Percentiles rank a stretch among this genome's conserved stretches.
Conservation (phyloP, 2,797 vertebrate species). For the Coracias cyanogaster region DNA sequence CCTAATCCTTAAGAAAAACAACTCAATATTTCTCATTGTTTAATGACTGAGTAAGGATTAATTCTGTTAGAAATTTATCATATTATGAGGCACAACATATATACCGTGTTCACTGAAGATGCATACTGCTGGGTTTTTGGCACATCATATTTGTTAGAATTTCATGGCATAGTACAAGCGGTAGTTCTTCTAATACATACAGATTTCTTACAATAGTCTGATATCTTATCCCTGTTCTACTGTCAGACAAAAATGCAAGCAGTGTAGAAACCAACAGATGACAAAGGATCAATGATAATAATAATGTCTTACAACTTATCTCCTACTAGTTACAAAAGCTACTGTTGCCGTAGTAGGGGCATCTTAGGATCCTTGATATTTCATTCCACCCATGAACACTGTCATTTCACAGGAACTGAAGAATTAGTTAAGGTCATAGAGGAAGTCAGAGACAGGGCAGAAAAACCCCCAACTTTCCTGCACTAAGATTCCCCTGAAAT, state of each 20-base stretch:
- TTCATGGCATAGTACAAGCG: background rate
- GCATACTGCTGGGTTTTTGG: background rate
- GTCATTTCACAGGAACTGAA: background rate
- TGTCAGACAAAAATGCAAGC: background rate
- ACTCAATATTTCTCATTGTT: slow-evolving; percentile 75
- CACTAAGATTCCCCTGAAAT: background rate
- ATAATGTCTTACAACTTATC: rapidly evolving
- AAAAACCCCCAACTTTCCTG: rapidly evolving
- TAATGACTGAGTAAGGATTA: slow-evolving; percentile 66
- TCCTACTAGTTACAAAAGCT: background rate
- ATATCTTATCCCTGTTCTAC: background rate
- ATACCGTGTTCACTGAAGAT: background rate
- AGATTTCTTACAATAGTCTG: background rate
- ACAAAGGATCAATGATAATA: background rate
- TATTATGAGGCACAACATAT: background rate
- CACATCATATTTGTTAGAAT: background rate
- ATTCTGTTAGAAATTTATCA: slow-evolving; percentile 10
- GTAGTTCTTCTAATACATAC: background rate
- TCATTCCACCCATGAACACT: background rate
- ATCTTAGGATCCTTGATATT: background rate
- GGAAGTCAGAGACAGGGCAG: background rate
- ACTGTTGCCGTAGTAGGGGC: rapidly evolving
- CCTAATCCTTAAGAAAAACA: slow-evolving; percentile 78
- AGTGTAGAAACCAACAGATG: background rate
- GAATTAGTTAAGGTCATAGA: background rate